Conservation (phyloP, 30 jellyfish, hydroid and myxozoan genomes). For the Rhopilema esculentum region DNA sequence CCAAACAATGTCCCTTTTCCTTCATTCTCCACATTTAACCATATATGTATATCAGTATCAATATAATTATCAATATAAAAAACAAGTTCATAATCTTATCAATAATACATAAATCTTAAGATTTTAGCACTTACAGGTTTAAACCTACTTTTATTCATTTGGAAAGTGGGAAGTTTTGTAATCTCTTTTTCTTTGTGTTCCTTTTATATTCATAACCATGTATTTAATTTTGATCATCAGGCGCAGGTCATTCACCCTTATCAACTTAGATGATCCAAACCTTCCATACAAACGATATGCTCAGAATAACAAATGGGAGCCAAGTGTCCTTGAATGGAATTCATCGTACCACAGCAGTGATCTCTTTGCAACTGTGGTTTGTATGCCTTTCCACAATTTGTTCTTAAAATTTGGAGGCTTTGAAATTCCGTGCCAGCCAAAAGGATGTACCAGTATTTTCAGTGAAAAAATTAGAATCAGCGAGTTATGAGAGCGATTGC, state of each 20-base stretch:
- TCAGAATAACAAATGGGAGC: conserved; percentile 92
- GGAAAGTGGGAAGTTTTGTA: neutral
- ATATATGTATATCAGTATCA: no score
- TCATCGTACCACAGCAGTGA: conserved; percentile 70
- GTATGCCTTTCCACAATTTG: neutral
- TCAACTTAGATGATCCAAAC: conserved; percentile 76
- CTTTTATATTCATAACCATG: neutral
- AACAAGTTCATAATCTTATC: no score
- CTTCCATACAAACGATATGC: conserved; percentile 48
- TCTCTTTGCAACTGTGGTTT: conserved; percentile 66
- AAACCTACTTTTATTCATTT: neutral
- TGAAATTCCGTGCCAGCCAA: no score
- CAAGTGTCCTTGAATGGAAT: conserved; percentile 96
- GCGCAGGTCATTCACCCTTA: conserved; percentile 78
- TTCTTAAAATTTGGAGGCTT: neutral
- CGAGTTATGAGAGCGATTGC: no score
- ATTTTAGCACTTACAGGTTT: no score
- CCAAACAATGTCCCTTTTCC: no score
- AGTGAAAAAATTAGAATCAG: no score
- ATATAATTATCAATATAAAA: no score
- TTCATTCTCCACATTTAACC: no score
- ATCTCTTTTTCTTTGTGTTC: neutral
- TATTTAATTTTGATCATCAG: conserved; percentile 20
- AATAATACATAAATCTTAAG: no score
- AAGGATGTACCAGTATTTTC: no score